Evolutionary conservation across 2,797 vertebrate genomes (phyloP), one percentile per base, ranked within the genome.

Genomic region (Antennarius maculatus): DNA sequence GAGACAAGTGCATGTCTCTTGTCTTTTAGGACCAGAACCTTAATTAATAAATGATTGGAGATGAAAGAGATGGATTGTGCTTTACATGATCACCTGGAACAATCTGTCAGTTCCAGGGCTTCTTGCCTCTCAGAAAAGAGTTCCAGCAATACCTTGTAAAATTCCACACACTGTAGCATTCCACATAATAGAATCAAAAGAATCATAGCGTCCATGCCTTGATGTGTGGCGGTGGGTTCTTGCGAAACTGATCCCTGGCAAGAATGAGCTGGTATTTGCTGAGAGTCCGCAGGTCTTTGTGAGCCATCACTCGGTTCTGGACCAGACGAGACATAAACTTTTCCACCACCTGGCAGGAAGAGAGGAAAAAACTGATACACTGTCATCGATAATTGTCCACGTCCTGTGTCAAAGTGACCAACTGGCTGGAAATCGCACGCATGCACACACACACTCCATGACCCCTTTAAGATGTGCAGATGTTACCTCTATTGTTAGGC

Each of bases 251-350:
- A 51, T 99, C 97, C 79, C 97, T 95, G 58, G 95, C 94, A 14
- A 99, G 90, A 75, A 99, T 96, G 64, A 99, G 73, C 91, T 99
- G 97, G 76, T 95, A 99, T 83, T 99, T 99, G 39, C 94, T 94
- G 54, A 99, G 91, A 55, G 65, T 93, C 61, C 91, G 88, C 54
- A 98, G 92, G 55, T 98, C 95, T 45, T 90, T 90, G 46, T 88
- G 91, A 45, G 84, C 85, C 78, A 99, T 87, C 73, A 94, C 92
- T 18, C 93, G 92, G 69, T 91, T 86, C 71, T 90, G 92, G 69
- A 94, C 93, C 79, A 99, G 91, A 60, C 95, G 96, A 34, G 92
- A 90, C n/a, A 93, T 92, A 62, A 98, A 96, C 1, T 90, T 82
- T 84, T 97, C 95, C 68, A 99, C 89, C 65, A 98, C 92, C 97